Base-by-base conservation (phyloP, 2,888 invertebrate species). In the Cryptophagus acutangulus region DNA sequence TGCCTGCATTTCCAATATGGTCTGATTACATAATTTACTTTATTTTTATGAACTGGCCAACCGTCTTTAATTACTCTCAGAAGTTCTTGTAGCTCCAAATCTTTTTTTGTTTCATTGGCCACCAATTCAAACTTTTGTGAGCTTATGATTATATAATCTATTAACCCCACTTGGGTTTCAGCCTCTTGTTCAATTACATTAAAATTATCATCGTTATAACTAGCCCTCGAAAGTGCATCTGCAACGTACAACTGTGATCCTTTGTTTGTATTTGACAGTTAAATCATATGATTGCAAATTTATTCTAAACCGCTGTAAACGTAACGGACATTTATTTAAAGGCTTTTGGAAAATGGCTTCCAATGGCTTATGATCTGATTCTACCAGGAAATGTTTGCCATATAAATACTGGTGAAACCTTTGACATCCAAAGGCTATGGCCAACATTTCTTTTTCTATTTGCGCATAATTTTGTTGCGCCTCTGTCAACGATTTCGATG, bases 231-330 rank as follows among this genome's bases (percentile, higher is more conserved):
- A 17, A 54, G 43, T 15, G 54, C 44, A 38, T 63, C 60, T 17
- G 59, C 58, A 16, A 61, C 46, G 24, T 47, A 40, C 47, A 62
- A 52, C 20, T 55, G 36, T 36, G 49, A 54, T 15, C 60, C 61
- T 3, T n/a, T 57, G 60, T 33, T 46, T 63, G 25, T 42, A 49
- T n/a, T 15, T 33, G 1, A 46, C 34, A 10, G 9, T 29, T 9
- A 39, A 18, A 26, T 40, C 40, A 41, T 47, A 47, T 15, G 14
- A 18, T 39, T 46, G 42, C 29, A 51, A 25, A 4, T n/a, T 41
- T 9, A 43, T 41, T 34, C 6, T 15, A 16, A 46, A 13, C 40
- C 36, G 40, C 25, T 46, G 43, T 16, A 44, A 5, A 10, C 46
- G 2, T 16, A 38, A 5, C 2, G 43, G 41, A 14, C 33, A 31